Base-by-base conservation (phyloP, 2,888 invertebrate genomes). In the Diadromus collaris region DNA sequence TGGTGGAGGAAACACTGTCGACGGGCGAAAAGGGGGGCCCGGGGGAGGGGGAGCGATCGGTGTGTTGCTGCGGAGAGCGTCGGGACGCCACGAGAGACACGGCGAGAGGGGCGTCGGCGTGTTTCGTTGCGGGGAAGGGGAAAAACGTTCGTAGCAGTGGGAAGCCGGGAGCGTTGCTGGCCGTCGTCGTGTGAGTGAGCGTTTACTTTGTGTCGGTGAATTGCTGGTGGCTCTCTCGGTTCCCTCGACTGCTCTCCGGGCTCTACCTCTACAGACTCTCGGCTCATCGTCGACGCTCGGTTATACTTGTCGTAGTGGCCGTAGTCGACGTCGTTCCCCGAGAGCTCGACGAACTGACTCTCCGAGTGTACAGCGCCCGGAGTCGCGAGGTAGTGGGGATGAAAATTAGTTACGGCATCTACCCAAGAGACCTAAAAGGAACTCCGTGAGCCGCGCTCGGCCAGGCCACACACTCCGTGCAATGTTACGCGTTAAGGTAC, bases 331-430 rank as follows among this genome's bases (percentile, higher is more conserved):
- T 63, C 51, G 61, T 72, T 63, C 63, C 54, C 71, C 71, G 75
- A 70, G 73, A 73, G 73, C 68, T 74, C 80, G 80, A 74, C 77
- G 77, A 77, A 80, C 80, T 80, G 80, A 80, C 80, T 80, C 76
- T 76, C 77, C 70, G 67, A 65, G 71, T 71, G 78, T 70, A 73
- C 79, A 79, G 77, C 65, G 76, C 60, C 61, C 44, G 41, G 27
- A 44, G 44, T 21, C 34, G 56, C 61, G 24, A 38, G 68, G 82
- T 83, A 82, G 86, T 85, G 88, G 88, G 89, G 88, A 88, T 87
- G 86, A 85, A 88, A 88, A 89, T 90, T 88, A 88, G 90, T 90
- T 90, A 89, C 89, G 88, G 89, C 90, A 90, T 90, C 89, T 85
- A 88, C 87, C 78, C 87, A 86, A 89, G 89, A 89, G 89, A 89